phyloP scores from a whole-genome alignment of 2,888 invertebrate species.

The Eudasyphora cyanicolor region DNA sequence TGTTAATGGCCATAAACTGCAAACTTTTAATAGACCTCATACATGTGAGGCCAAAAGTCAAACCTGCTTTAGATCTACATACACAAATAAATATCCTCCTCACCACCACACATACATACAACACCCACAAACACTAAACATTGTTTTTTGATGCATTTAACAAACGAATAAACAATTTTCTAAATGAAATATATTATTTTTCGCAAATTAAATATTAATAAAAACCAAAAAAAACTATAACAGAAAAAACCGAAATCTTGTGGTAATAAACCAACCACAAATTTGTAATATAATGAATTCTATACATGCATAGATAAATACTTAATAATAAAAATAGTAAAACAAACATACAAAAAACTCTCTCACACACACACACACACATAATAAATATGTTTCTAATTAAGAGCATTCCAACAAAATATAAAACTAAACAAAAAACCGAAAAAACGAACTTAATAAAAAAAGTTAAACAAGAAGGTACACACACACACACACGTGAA shows the following conservation, averaged over 20 bases:
- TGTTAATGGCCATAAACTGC: too few species aligned
- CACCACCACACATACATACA: neutral
- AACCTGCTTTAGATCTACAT: too few species aligned
- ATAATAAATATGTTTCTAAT: conserved; percentile 63
- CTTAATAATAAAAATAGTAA: conserved; percentile 48
- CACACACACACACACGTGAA: neutral
- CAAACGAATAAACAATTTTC: conserved; percentile 33
- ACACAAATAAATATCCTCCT: too few species aligned
- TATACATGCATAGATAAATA: conserved; percentile 46
- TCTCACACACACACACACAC: conserved; percentile 46
- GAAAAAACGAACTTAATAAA: conserved; percentile 17
- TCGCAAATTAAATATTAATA: neutral
- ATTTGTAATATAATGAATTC: conserved; percentile 8
- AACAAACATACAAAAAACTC: conserved; percentile 49
- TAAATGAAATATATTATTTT: conserved; percentile 2
- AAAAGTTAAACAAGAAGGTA: conserved; percentile 10
- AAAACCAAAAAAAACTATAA: neutral
- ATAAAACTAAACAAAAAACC: conserved; percentile 29
- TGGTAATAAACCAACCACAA: neutral
- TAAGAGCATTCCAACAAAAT: conserved; percentile 64
- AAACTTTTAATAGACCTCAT: too few species aligned
- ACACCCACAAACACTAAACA: conserved; percentile 44
- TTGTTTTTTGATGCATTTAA: conserved; percentile 64
- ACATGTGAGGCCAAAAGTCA: too few species aligned
- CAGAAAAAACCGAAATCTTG: neutral